Evolutionary conservation across 2,888 invertebrate species (phyloP).

Genomic region (Eurois occulta): DNA sequence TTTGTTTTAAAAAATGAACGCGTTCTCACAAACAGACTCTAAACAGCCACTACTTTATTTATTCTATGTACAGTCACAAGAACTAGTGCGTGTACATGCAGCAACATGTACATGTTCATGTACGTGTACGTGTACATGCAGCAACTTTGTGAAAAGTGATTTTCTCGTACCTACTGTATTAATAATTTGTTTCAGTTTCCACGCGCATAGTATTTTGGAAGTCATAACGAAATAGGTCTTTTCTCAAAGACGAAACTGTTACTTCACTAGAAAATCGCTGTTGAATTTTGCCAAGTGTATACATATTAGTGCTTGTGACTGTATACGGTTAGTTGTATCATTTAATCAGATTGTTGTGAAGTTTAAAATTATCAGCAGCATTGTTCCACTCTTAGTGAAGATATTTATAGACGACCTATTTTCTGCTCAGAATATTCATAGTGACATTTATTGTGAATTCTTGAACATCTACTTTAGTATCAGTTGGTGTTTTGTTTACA

Average conservation of each 20-base stretch:
- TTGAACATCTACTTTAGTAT: slow-evolving; percentile 28
- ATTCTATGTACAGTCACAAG: not conserved
- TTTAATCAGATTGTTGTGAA: slow-evolving; percentile 19
- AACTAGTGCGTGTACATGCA: too few relatives aligned
- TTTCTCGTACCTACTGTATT: too few relatives aligned
- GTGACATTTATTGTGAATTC: slow-evolving; percentile 39
- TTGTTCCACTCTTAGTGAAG: slow-evolving; percentile 33
- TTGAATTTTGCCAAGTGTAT: too few relatives aligned
- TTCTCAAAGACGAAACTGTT: too few relatives aligned
- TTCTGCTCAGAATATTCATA: slow-evolving; percentile 36
- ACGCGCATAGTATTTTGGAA: too few relatives aligned
- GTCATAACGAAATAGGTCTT: too few relatives aligned
- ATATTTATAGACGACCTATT: slow-evolving; percentile 53
- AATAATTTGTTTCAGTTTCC: too few relatives aligned
- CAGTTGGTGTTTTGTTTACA: not conserved
- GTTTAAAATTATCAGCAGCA: slow-evolving; percentile 43
- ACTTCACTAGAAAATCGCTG: too few relatives aligned
- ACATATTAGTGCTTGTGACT: too few relatives aligned
- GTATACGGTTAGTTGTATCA: slow-evolving; percentile 9
- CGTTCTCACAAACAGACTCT: not conserved
- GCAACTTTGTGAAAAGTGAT: too few relatives aligned
- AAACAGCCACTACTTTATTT: not conserved
- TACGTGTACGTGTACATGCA: too few relatives aligned
- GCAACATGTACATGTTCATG: too few relatives aligned
- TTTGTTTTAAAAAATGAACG: not conserved